Conservation (phyloP, 2,797 vertebrate species). For the Takifugu ocellatus region DNA sequence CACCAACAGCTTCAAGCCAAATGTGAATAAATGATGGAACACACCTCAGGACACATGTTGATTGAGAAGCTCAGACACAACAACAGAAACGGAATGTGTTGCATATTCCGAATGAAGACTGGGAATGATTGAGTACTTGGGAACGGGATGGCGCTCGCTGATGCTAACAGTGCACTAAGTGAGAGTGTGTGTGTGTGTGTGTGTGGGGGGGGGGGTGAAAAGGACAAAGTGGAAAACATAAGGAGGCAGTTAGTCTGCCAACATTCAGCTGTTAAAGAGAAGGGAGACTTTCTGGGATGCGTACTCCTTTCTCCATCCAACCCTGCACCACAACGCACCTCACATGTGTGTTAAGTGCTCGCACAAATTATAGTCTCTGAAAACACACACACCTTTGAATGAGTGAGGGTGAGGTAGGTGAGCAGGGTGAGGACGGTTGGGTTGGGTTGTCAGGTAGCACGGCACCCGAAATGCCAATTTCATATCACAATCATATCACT, state of each 20-base stretch:
- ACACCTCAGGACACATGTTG: constrained; percentile 41
- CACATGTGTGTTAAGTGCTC: no score
- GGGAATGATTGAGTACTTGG: constrained; percentile 23
- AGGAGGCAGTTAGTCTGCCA: constrained; percentile 42
- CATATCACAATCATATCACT: no score
- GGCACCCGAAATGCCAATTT: no score
- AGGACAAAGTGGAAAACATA: constrained; percentile 36
- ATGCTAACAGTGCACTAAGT: neutral
- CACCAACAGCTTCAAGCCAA: constrained; percentile 54
- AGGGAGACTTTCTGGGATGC: neutral
- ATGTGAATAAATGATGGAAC: constrained; percentile 65
- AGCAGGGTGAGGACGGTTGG: no score
- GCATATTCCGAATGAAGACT: neutral
- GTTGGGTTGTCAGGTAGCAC: no score
- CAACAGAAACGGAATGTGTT: constrained; percentile 30
- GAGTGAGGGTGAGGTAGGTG: no score
- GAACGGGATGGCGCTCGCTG: constrained; percentile 11
- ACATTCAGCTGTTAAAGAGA: neutral
- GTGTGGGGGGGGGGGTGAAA: constrained; percentile 2
- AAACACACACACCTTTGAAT: no score
- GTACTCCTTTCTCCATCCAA: no score
- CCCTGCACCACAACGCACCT: no score
- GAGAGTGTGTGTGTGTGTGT: constrained; percentile 1
- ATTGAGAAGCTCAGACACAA: constrained; percentile 45
- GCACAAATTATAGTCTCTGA: no score